Evolutionary conservation across 2,797 vertebrate species (phyloP).

Genomic region (Harpagifer antarcticus): DNA sequence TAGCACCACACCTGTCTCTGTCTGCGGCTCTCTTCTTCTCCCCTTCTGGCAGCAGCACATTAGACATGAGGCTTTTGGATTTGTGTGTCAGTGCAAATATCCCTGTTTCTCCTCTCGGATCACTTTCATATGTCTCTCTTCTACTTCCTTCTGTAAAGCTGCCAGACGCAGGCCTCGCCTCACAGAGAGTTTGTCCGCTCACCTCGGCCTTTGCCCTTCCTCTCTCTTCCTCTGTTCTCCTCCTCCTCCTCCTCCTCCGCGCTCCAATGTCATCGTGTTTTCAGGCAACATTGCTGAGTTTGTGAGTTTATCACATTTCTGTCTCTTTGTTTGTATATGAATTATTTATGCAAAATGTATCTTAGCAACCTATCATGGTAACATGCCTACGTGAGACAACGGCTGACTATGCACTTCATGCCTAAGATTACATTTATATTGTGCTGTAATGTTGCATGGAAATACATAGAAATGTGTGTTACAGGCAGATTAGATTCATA

Average conservation of each 20-base stretch:
- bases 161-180: constrained; percentile 16
- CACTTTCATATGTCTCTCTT: constrained; percentile 54
- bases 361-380: constrained; percentile 6
- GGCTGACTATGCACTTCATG: constrained; percentile 29
- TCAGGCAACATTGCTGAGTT: constrained; percentile 24
- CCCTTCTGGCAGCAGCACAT: constrained; percentile 49
- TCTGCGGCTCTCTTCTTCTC: constrained; percentile 31
- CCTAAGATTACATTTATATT: constrained; percentile 22
- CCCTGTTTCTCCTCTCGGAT: constrained; percentile 42
- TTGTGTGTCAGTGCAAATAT: constrained; percentile 57
- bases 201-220: constrained; percentile 23
- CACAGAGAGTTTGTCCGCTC: constrained; percentile 14
- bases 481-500: not conserved
- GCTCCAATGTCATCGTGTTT: constrained; percentile 13
- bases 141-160: constrained; percentile 41
- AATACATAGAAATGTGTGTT: not conserved
- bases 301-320: constrained; percentile 5
- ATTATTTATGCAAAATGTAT: constrained; percentile 36
- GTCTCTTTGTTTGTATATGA: constrained; percentile 18
- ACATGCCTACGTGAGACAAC: constrained; percentile 7
- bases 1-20: constrained; percentile 29
- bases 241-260: not conserved
- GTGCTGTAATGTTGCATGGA: constrained; percentile 19
- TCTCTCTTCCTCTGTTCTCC: constrained; percentile 28
- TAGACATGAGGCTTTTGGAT: constrained; percentile 53